phyloP scores from a whole-genome alignment of 2,888 invertebrate genomes.

The Gastracanthus pulcherrimus region DNA sequence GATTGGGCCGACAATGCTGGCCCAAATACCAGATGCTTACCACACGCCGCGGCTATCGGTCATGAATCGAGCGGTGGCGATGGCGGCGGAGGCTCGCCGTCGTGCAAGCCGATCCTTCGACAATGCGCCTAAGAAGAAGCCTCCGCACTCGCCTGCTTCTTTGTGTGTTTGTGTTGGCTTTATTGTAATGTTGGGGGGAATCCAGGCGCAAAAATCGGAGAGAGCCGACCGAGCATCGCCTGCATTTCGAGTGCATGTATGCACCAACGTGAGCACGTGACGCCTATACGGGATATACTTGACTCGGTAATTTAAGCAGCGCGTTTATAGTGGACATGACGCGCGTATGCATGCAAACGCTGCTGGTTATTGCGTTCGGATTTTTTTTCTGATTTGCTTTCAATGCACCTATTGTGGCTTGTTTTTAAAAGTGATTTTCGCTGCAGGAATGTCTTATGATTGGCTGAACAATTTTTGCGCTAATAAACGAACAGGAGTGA shows the following conservation, averaged over 20 bases:
- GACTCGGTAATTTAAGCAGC: not conserved
- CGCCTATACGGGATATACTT: not conserved
- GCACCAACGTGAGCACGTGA: not conserved
- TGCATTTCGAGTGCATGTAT: not conserved
- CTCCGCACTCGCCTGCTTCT: no score
- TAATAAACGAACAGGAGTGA: no score
- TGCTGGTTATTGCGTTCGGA: not conserved
- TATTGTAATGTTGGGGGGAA: not conserved
- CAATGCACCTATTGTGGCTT: not conserved
- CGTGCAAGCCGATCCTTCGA: not conserved
- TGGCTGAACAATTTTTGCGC: no score
- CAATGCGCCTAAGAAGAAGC: slow-evolving; percentile 12
- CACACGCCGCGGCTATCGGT: slow-evolving; percentile 29
- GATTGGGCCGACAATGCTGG: slow-evolving; percentile 54
- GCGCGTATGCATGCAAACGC: not conserved
- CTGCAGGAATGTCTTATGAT: no score
- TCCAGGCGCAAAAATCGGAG: slow-evolving; percentile 37
- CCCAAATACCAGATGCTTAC: slow-evolving; percentile 56
- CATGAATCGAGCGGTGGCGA: slow-evolving; percentile 32
- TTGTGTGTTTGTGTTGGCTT: no score
- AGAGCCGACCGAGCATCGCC: not conserved
- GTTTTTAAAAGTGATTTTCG: no score
- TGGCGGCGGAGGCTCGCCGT: no score
- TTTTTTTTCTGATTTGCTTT: not conserved
- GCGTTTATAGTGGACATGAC: not conserved